A percentile compares a stretch with the other conserved stretches of the same genome.
These are phyloP conservation scores for Diprion similis DNA, from an alignment of 1,140 invertebrate genomes.

Conservation along the genomic window DNA sequence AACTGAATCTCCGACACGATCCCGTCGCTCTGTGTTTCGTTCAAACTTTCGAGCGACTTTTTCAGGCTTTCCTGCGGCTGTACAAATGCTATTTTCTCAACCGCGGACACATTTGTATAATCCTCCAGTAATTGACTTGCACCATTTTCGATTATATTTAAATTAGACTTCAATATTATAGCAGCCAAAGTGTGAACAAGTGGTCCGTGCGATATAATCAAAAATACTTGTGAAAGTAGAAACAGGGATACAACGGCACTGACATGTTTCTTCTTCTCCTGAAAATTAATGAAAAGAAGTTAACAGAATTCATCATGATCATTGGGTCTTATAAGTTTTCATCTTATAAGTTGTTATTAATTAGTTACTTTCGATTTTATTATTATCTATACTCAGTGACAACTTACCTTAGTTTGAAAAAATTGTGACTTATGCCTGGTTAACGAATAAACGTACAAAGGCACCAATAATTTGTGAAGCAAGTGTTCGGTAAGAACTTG, in stretches of 20 bases:
- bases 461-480: constrained; percentile 90
- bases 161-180: constrained; percentile 84
- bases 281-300: constrained; percentile 24
- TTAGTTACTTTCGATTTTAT: too few species aligned
- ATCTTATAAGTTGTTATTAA: too few species aligned
- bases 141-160: constrained; percentile 74
- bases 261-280: constrained; percentile 57
- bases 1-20: constrained; percentile 28
- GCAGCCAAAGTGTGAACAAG: constrained; percentile 88
- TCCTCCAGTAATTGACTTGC: constrained; percentile 78
- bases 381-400: background rate
- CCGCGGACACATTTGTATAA: constrained; percentile 62
- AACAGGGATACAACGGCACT: constrained; percentile 92
- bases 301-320: background rate
- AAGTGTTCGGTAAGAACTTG: constrained; percentile 96
- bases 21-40: constrained; percentile 42
- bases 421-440: constrained; percentile 55
- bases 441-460: constrained; percentile 93
- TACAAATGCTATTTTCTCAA: constrained; percentile 57
- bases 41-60: constrained; percentile 68
- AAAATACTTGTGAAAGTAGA: constrained; percentile 94
- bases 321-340: background rate
- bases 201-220: constrained; percentile 89
- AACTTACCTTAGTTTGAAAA: constrained; percentile 55
- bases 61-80: constrained; percentile 71